Percentiles rank a stretch among this genome's conserved stretches.
phyloP scores from a whole-genome alignment of 1,140 invertebrate species.

The Anastrepha ludens region DNA sequence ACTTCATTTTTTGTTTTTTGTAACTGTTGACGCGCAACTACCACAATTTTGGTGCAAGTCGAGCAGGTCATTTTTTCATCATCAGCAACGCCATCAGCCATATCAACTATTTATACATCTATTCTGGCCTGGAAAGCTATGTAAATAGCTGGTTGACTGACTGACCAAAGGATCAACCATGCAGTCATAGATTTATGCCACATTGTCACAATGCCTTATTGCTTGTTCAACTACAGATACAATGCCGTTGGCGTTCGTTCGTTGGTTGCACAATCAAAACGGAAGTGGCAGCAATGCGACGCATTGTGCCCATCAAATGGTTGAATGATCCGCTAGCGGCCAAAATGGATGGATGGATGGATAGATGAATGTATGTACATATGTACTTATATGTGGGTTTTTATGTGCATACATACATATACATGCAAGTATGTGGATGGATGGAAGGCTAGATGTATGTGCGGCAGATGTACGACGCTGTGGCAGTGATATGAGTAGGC shows the following conservation, averaged over 20 bases:
- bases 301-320: constrained; percentile 51
- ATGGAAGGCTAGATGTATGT: not conserved
- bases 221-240: not conserved
- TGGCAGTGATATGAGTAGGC: not conserved
- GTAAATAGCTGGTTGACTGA: not conserved
- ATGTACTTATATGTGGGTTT: too few species aligned
- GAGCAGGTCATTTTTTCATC: constrained; percentile 23
- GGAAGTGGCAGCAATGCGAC: constrained; percentile 43
- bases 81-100: constrained; percentile 8
- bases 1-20: not conserved
- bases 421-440: not conserved
- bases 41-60: not conserved
- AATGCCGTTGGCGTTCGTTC: constrained; percentile 31
- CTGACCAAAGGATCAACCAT: constrained; percentile 9
- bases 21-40: not conserved
- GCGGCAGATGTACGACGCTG: too few species aligned
- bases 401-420: too few species aligned
- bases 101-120: constrained; percentile 25
- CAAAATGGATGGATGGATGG: constrained; percentile 20
- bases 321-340: constrained; percentile 39
- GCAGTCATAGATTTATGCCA: constrained; percentile 43
- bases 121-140: not conserved
- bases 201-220: constrained; percentile 38
- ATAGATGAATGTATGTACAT: not conserved
- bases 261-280: constrained; percentile 45